phyloP scores from a whole-genome alignment of 2,888 invertebrate species.

The Antheraea assamensis region DNA sequence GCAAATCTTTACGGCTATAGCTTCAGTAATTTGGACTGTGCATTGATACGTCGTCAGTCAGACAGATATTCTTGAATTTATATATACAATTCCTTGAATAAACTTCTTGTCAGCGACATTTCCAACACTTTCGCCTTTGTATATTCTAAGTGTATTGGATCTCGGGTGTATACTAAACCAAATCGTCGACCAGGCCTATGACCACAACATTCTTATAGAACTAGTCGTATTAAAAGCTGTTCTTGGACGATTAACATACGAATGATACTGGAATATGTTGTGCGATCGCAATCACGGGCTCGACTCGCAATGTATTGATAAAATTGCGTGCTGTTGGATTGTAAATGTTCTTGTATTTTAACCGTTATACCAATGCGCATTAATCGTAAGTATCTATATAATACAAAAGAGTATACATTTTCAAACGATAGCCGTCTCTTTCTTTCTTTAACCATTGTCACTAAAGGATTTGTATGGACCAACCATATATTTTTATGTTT shows the following conservation, averaged over 20 bases:
- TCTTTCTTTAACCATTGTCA: too few relatives aligned
- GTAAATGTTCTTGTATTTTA: constrained; percentile 5
- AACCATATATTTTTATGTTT: too few relatives aligned
- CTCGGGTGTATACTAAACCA: background rate
- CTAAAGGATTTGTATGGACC: too few relatives aligned
- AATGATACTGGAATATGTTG: constrained; percentile 18
- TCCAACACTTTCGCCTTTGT: background rate
- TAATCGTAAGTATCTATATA: background rate
- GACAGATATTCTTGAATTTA: too few relatives aligned
- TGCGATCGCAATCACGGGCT: constrained; percentile 21
- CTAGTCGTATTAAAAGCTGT: constrained; percentile 14
- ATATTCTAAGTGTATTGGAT: background rate
- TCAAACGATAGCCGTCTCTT: too few relatives aligned
- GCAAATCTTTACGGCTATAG: too few relatives aligned
- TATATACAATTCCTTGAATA: background rate
- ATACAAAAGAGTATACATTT: too few relatives aligned
- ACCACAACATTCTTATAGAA: constrained; percentile 14
- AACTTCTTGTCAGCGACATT: background rate
- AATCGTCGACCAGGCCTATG: background rate
- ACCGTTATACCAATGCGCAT: background rate
- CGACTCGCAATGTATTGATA: constrained; percentile 19
- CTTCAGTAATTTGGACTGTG: too few relatives aligned
- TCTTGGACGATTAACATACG: constrained; percentile 17
- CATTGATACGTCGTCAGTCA: too few relatives aligned
- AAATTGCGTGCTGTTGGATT: background rate